Evolutionary conservation across 2,888 invertebrate species (phyloP), one percentile per base, ranked within the genome.

Genomic region (Cerastis rubricosa): DNA sequence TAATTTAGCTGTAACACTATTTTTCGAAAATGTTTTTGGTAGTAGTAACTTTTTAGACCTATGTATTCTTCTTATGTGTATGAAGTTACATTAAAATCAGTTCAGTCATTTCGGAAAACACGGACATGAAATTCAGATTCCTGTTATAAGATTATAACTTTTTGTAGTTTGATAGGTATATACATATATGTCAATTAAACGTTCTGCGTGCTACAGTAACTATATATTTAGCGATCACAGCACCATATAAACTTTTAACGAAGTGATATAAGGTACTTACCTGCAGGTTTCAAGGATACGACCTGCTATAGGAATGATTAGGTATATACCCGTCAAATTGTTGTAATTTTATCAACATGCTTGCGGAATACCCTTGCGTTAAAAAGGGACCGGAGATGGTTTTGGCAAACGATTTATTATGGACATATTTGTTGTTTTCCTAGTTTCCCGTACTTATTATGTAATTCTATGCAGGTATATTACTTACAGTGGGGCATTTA

Each of bases 401-500:
- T 17, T 47, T 25, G n/a, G 22, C n/a, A 14, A 45, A 57, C 2
- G 19, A 51, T 40, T 40, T 54, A 45, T 35, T 9, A 6, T 73
- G n/a, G n/a, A 25, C 17, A 25, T 19, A 25, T 4, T 57, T 40
- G 7, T 47, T 65, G 2, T 25, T 14, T 51, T 17, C 35, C 45
- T 47, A 49, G 61, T 49, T 61, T 73, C 14, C 40, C 40, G 12
- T 61, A 29, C 49, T 29, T 76, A 54, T 7, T 19, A 43, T 14
- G 9, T 17, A 19, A 49, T 69, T 19, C 19, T 17, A 61, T 61
- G 59, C 9, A 19, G 19, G 9, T 19, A 61, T 73, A 14, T 66
- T 51, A 87, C 89, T 90, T 89, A 96, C 96, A 84, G 68, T 87
- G 2, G 96, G 96, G 87, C 96, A 96, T 81, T 90, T 94, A 75